phyloP scores from a whole-genome alignment of 1,140 invertebrate species.

The Bombus haemorrhoidalis region DNA sequence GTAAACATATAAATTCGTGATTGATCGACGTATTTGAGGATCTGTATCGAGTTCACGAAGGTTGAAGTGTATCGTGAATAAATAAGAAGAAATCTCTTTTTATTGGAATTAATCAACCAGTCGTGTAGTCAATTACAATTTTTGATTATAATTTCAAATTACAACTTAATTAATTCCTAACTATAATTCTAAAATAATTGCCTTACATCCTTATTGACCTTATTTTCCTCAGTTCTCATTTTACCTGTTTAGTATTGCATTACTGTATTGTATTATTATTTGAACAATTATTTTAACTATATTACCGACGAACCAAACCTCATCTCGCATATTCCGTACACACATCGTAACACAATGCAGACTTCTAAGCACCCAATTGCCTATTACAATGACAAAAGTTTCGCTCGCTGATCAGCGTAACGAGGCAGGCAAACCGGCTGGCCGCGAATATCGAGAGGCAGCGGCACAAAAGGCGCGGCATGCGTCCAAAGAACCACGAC shows the following conservation, averaged over 20 bases:
- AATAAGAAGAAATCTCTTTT: not conserved
- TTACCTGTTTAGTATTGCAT: not conserved
- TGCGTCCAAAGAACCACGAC: slow-evolving; percentile 12
- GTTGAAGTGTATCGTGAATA: too few relatives aligned
- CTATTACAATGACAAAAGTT: slow-evolving; percentile 37
- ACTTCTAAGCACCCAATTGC: not conserved
- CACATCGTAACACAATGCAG: slow-evolving; percentile 1
- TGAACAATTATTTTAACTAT: not conserved
- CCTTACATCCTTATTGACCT: too few relatives aligned
- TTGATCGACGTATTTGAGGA: not conserved
- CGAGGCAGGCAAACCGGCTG: not conserved
- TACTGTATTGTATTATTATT: too few relatives aligned
- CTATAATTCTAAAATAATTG: too few relatives aligned
- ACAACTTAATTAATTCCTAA: too few relatives aligned
- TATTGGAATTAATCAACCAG: too few relatives aligned
- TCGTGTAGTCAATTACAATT: too few relatives aligned
- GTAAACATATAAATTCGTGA: not conserved
- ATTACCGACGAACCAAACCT: not conserved
- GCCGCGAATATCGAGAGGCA: slow-evolving; percentile 21
- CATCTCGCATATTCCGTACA: not conserved
- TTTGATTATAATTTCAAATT: too few relatives aligned
- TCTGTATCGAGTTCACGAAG: not conserved
- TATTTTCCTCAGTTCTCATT: not conserved
- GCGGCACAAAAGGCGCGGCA: slow-evolving; percentile 24
- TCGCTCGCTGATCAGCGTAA: slow-evolving; percentile 26